Evolutionary conservation across 2,888 invertebrate genomes (phyloP).

Genomic region (Zhengitettix transpicula): DNA sequence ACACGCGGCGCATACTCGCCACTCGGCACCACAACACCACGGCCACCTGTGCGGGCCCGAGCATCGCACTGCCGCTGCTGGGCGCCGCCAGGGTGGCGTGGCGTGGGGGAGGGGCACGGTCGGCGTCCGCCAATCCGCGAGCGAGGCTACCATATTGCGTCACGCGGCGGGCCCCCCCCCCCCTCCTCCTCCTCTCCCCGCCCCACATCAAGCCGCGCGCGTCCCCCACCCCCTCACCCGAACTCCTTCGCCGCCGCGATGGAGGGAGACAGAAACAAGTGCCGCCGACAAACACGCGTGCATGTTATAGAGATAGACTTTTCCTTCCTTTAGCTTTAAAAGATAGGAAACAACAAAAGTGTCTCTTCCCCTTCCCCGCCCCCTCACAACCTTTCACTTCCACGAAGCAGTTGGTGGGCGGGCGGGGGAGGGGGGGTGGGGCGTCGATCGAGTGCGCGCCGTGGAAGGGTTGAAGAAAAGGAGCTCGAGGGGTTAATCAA

Average conservation of each 20-base stretch:
- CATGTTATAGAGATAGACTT: conserved; percentile 8
- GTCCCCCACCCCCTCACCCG: conserved; percentile 16
- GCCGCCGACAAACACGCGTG: conserved; percentile 10
- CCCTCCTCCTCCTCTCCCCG: neutral
- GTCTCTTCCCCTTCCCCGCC: neutral
- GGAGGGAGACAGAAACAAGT: conserved; percentile 5
- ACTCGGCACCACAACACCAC: neutral
- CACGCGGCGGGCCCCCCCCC: conserved; percentile 4
- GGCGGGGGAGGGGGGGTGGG: too few relatives aligned
- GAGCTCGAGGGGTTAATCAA: too few relatives aligned
- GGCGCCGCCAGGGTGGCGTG: neutral
- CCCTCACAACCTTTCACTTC: neutral
- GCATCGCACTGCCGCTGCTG: neutral
- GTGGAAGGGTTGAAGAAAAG: too few relatives aligned
- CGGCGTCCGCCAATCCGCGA: neutral
- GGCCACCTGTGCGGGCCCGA: neutral
- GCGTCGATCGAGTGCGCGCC: too few relatives aligned
- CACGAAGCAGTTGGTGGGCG: neutral
- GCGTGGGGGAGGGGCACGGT: neutral
- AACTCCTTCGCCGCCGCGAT: conserved; percentile 12
- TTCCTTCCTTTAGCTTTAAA: conserved; percentile 4
- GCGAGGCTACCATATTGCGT: conserved; percentile 7
- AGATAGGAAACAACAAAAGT: conserved; percentile 4
- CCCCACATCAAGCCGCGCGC: neutral
- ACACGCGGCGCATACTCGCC: neutral